A percentile compares a stretch with the other conserved stretches of the same genome.
Conservation (phyloP, 2,797 vertebrate genomes). For the Hirundo rustica region DNA sequence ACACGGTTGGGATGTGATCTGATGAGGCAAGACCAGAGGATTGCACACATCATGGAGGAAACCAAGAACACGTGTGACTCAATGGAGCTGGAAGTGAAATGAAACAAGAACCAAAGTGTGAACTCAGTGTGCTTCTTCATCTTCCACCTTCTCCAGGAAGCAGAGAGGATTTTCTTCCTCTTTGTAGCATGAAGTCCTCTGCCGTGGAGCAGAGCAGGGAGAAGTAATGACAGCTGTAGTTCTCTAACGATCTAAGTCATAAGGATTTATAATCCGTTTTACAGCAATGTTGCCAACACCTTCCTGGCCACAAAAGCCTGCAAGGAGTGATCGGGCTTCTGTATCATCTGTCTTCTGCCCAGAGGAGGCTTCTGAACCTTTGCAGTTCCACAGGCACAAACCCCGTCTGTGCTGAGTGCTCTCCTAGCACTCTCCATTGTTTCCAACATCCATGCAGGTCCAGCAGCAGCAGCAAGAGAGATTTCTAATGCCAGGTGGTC, state of each 20-base stretch:
- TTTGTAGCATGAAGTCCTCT: background rate
- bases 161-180: background rate
- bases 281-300: background rate
- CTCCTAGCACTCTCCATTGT: background rate
- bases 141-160: background rate
- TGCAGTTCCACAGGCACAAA: background rate
- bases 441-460: background rate
- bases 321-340: background rate
- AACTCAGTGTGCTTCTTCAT: background rate
- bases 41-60: background rate
- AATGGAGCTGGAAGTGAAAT: background rate
- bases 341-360: background rate
- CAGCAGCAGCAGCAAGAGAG: background rate
- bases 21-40: background rate
- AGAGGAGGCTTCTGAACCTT: background rate
- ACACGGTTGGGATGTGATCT: background rate
- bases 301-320: background rate
- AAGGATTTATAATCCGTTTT: constrained; percentile 20
- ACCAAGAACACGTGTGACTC: background rate
- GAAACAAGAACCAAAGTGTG: background rate
- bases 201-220: background rate
- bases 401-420: background rate
- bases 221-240: background rate
- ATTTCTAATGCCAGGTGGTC: constrained; percentile 1
- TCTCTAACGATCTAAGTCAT: background rate